Evolutionary conservation across 2,797 vertebrate genomes (phyloP), one percentile per base, ranked within the genome.

Genomic region (Malurus leucopterus): DNA sequence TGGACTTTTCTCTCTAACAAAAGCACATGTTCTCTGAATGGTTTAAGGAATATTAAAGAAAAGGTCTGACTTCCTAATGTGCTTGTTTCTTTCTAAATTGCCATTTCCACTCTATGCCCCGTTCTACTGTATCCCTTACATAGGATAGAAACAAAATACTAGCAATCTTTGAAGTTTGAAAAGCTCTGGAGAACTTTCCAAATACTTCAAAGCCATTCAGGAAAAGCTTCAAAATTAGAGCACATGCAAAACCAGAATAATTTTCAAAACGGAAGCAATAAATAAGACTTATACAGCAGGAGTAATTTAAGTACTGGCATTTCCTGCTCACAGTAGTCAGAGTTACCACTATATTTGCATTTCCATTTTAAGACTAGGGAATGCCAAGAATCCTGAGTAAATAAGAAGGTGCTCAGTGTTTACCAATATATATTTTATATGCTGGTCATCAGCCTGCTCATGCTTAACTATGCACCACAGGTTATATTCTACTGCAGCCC

Each of bases 131-230:
- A 23, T 50, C 54, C 17, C 40, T 78, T 64, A 50, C 3, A 20
- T 6, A 77, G 81, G 50, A 71, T 2, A 86, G 68, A 81, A 84
- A 53, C 74, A 82, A 78, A 72, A 79, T 32, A 20, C 46, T 86
- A 47, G 3, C 27, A n/a, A 32, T 63, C 86, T 93, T 92, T 84
- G 82, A 90, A 83, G 74, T 47, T 26, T 77, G 62, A 78, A 86
- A 93, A 86, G 75, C 69, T 78, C 84, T 65, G 30, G 30, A 84
- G 91, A 86, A 67, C 64, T 67, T 89, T 84, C 90, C 53, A 73
- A 86, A 78, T 55, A 91, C 70, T 90, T 92, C 91, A 96, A 96
- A 95, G 88, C 83, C 86, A 94, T 95, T 94, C 92, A 90, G 92
- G 88, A 93, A 89, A 91, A 94, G 79, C 77, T 87, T 93, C 59